Evolutionary conservation across 1,140 invertebrate genomes (phyloP), one percentile per base, ranked within the genome.

Genomic region (Acyrthosiphon pisum): DNA sequence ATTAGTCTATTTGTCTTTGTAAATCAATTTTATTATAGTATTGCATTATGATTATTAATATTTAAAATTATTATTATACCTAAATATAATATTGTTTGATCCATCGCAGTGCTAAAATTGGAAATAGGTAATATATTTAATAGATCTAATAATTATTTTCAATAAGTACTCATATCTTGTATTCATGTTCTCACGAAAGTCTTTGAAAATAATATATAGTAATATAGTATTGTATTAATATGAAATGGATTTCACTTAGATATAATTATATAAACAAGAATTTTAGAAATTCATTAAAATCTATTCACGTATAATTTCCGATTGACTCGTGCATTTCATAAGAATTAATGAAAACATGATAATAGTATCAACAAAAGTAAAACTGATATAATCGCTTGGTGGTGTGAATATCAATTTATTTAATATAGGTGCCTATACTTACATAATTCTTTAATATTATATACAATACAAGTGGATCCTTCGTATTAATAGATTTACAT

Each of bases 231-330:
- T 53, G 50, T 53, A 46, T n/a, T 87, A 35, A 18, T 87, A 46
- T 50, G 9, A 48, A 50, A 88, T 88, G 23, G 26, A 86, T 86
- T 86, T 86, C 41, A 86, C 84, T 11, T 86, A n/a, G 1, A 0
- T 26, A 50, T n/a, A n/a, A n/a, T n/a, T n/a, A n/a, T n/a, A n/a
- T 35, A 76, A 76, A 76, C n/a, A 76, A 76, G 11, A 50, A 88
- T 88, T 88, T 88, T 20, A 48, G n/a, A 48, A 88, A 88, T 50
- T n/a, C 46, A 88, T 88, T 88, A 48, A 88, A 88, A 88, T 88
- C 30, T 88, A 88, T 48, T 88, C 86, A 88, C 46, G 86, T 46
- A 20, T 22, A 76, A 76, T 76, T 76, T n/a, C 6, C n/a, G 7
- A 88, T 88, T 88, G 30, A 1, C n/a, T 18, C 86, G 30, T 88